A percentile compares a stretch with the other conserved stretches of the same genome.
These are phyloP conservation scores for Peromyscus nudipes DNA, from an alignment of 2,797 vertebrate species.

Conservation along the genomic window DNA sequence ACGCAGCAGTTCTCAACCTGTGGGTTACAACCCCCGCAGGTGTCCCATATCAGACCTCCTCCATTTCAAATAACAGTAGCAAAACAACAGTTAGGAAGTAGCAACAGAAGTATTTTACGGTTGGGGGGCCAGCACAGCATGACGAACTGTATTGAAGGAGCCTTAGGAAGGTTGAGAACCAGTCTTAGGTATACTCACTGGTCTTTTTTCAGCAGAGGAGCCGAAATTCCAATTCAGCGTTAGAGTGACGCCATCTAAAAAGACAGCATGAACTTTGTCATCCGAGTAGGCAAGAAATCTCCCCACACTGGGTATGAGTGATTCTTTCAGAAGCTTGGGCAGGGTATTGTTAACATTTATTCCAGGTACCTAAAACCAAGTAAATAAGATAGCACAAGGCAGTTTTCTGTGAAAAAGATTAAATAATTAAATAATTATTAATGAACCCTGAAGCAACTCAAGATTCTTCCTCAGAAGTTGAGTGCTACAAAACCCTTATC, in stretches of 20 bases:
- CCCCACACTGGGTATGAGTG: conserved; percentile 83
- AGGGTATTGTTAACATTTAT: conserved; percentile 78
- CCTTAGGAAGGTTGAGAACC: not conserved
- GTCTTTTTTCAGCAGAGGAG: conserved; percentile 76
- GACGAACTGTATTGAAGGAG: not conserved
- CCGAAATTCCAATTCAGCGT: conserved; percentile 88
- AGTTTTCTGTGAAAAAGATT: conserved; percentile 53
- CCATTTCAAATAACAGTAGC: not conserved
- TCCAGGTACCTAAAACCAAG: conserved; percentile 81
- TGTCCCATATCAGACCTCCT: not conserved
- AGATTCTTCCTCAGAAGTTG: conserved; percentile 28
- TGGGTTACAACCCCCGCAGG: not conserved
- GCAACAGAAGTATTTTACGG: not conserved
- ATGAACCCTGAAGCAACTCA: conserved; percentile 44
- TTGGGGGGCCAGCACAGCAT: not conserved
- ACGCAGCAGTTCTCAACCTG: too few relatives aligned
- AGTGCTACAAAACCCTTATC: conserved; percentile 10
- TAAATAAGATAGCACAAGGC: conserved; percentile 65
- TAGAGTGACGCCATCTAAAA: conserved; percentile 86
- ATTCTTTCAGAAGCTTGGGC: conserved; percentile 86
- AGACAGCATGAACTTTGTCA: conserved; percentile 86
- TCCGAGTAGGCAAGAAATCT: conserved; percentile 88
- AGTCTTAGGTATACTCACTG: conserved; percentile 80
- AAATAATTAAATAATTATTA: conserved; percentile 19
- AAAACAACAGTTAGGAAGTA: not conserved